A percentile compares a stretch with the other conserved stretches of the same genome.
Conservation (phyloP, 2,113 vertebrate species). For the Numenius arquata region DNA sequence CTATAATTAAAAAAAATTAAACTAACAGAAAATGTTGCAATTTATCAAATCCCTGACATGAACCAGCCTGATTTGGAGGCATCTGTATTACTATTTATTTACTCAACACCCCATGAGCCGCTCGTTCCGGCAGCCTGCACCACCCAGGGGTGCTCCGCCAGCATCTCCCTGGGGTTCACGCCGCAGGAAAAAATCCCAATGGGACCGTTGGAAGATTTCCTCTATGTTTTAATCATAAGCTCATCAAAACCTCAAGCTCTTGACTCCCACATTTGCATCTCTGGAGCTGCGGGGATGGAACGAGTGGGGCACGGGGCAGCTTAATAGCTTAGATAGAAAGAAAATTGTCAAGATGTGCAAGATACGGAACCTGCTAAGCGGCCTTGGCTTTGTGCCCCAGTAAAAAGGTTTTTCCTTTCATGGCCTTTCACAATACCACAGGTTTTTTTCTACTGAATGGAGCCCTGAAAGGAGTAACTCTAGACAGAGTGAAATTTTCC, state of each 20-base stretch:
- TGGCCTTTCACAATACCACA: not conserved
- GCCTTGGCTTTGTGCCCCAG: not conserved
- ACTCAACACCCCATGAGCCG: fast-evolving
- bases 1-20: fast-evolving
- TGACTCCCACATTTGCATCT: not conserved
- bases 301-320: not conserved
- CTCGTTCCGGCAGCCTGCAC: fast-evolving
- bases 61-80: not conserved
- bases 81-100: not conserved
- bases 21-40: not conserved
- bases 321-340: not conserved
- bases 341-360: not conserved
- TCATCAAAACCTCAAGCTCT: not conserved
- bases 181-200: not conserved
- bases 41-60: not conserved
- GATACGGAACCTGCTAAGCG: not conserved
- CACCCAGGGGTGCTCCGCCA: not conserved
- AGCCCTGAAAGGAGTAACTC: not conserved
- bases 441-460: not conserved
- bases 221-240: not conserved
- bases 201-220: not conserved
- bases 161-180: not conserved
- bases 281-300: fast-evolving
- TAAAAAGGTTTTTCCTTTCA: not conserved
- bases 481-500: not conserved